Conservation (phyloP, 2,113 vertebrate species). For the Ptyas mucosa region DNA sequence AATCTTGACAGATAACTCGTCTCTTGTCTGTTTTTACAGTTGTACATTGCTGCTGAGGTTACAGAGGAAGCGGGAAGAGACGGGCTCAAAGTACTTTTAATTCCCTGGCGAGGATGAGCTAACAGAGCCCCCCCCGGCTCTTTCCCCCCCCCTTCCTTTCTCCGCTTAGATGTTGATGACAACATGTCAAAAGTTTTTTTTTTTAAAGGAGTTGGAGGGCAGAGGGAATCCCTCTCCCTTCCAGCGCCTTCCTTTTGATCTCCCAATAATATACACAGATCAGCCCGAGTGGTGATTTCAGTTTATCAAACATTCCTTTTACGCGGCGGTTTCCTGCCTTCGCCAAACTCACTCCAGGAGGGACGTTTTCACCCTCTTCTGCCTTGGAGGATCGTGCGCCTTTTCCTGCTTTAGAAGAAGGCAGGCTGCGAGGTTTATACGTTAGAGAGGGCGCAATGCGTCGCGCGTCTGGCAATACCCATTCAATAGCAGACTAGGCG, state of each 20-base stretch:
- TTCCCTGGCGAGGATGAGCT: constrained; percentile 49
- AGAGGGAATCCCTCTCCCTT: constrained; percentile 32
- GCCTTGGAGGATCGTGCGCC: not conserved
- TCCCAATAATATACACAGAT: constrained; percentile 8
- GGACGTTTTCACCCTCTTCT: not conserved
- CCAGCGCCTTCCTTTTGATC: constrained; percentile 29
- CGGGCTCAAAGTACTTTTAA: constrained; percentile 27
- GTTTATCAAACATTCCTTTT: not conserved
- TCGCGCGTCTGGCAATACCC: not conserved
- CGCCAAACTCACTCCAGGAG: not conserved
- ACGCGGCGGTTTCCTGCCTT: constrained; percentile 5
- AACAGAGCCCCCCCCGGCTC: not conserved
- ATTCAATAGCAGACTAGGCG: not conserved
- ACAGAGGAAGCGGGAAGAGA: constrained; percentile 44
- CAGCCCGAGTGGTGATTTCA: not conserved
- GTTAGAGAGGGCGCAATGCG: not conserved
- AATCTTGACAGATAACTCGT: constrained; percentile 56
- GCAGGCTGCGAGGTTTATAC: not conserved
- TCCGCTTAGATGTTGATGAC: constrained; percentile 23
- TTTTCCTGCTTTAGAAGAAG: not conserved
- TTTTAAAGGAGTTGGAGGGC: constrained; percentile 13
- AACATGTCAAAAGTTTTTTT: constrained; percentile 5
- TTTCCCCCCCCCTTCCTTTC: not conserved
- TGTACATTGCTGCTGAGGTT: constrained; percentile 55
- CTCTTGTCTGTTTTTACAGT: constrained; percentile 63